Base-by-base conservation (phyloP, 2,113 vertebrate species). In the Vidua chalybeata region DNA sequence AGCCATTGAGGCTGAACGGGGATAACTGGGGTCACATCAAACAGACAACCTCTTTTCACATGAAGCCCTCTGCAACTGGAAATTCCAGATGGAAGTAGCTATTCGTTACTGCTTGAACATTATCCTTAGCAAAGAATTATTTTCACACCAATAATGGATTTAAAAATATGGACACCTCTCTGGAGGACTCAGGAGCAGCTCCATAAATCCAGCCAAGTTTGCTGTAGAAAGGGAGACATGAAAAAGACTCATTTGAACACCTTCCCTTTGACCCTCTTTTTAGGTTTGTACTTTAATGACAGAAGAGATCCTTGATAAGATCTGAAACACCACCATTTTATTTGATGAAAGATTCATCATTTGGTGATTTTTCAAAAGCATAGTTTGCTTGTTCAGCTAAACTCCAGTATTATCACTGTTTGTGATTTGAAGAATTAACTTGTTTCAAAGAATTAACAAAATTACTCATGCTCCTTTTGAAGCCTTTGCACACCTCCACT, bases 401-500 rank as follows among this genome's bases (percentile, higher is more conserved):
- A 80, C 45, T 61, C 43, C 37, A 52, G 33, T n/a, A 79, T 10
- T n/a, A 78, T 74, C 28, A 27, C 39, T 22, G 48, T 19, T 68
- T 18, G 20, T 39, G 33, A 94, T 69, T 10, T 90, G 55, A 77
- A 85, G 58, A 89, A 80, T 41, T 87, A 85, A 71, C 43, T 49
- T 35, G 28, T n/a, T 89, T 86, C 80, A 67, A 82, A 74, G 66
- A 75, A 90, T 7, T 15, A 85, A 79, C 39, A 63, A 75, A 72
- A 52, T 67, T 45, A 90, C 63, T 21, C 0, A 0, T 2, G 28
- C 12, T 51, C 30, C 23, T 59, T 87, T 7, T 39, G 68, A 91
- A 77, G 67, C 24, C 55, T 72, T 23, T 22, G 67, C 67, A 72
- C 52, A 68, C 9, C 27, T 73, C n/a, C 27, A 35, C 2, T 39